Evolutionary conservation across 2,113 vertebrate genomes (phyloP).

Genomic region (Cheilinus undulatus): DNA sequence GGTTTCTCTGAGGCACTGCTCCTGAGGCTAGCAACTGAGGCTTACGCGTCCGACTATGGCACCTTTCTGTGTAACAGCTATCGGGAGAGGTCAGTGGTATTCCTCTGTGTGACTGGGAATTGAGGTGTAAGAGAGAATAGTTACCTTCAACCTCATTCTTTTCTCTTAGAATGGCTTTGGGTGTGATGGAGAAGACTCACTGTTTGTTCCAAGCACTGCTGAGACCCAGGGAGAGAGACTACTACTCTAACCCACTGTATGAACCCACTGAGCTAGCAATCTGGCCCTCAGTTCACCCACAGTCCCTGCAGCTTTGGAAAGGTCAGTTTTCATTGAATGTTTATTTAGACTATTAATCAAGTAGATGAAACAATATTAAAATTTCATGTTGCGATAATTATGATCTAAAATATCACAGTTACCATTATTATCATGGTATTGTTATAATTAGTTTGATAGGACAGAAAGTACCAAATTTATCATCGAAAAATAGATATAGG

Average conservation of each 20-base stretch:
- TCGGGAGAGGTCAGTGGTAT: slow-evolving; percentile 81
- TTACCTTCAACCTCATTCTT: neutral
- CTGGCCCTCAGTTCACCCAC: slow-evolving; percentile 91
- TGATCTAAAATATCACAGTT: too few relatives aligned
- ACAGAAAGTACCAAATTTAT: too few relatives aligned
- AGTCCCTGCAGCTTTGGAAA: slow-evolving; percentile 89
- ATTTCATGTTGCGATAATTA: too few relatives aligned
- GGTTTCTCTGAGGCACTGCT: slow-evolving; percentile 88
- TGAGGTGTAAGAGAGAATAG: neutral
- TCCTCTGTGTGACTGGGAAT: neutral
- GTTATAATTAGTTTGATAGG: too few relatives aligned
- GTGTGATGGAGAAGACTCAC: slow-evolving; percentile 85
- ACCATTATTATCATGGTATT: too few relatives aligned
- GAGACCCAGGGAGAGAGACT: slow-evolving; percentile 64
- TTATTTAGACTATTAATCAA: neutral
- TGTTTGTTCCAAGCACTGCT: slow-evolving; percentile 88
- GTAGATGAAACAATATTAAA: too few relatives aligned
- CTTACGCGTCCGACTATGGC: slow-evolving; percentile 87
- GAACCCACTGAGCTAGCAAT: slow-evolving; percentile 82
- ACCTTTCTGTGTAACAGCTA: slow-evolving; percentile 91
- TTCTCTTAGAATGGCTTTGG: slow-evolving; percentile 77
- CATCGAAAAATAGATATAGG: too few relatives aligned
- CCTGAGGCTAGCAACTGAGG: slow-evolving; percentile 85
- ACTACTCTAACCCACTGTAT: slow-evolving; percentile 85
- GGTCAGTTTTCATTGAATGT: slow-evolving; percentile 70